Evolutionary conservation across 2,113 vertebrate genomes (phyloP).

Genomic region (Anolis sagrei): DNA sequence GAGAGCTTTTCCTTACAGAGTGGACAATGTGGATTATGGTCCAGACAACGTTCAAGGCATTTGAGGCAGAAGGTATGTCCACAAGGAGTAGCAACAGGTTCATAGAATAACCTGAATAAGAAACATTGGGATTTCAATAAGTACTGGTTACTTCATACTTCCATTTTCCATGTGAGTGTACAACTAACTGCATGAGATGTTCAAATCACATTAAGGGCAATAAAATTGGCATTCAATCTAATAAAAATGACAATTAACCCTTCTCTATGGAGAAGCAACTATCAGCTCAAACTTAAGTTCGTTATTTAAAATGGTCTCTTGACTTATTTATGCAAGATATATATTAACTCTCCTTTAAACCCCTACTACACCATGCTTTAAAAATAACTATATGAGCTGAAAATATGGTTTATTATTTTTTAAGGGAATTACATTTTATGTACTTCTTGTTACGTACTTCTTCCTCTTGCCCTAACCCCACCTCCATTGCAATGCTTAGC

Average conservation of each 20-base stretch:
- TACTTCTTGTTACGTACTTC: not conserved
- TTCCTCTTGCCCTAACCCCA: not conserved
- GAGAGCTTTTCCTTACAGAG: constrained; percentile 93
- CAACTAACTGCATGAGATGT: too few relatives aligned
- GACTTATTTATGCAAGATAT: not conserved
- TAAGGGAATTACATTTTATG: not conserved
- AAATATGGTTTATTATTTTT: not conserved
- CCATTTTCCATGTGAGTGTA: not conserved
- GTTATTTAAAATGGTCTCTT: not conserved
- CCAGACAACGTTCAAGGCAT: constrained; percentile 92
- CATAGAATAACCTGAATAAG: constrained; percentile 87
- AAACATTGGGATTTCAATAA: constrained; percentile 24
- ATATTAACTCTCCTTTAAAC: not conserved
- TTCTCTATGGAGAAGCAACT: too few relatives aligned
- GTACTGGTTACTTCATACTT: constrained; percentile 36
- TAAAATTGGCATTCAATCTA: too few relatives aligned
- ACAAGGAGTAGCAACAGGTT: constrained; percentile 91
- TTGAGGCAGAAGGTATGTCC: constrained; percentile 95
- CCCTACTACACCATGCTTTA: not conserved
- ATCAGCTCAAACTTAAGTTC: not conserved
- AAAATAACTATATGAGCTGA: not conserved
- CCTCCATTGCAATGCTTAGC: constrained; percentile 24
- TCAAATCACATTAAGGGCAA: too few relatives aligned
- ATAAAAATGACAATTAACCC: too few relatives aligned
- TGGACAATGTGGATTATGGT: constrained; percentile 90